Evolutionary conservation across 2,113 vertebrate species (phyloP).

Genomic region (Neolamprologus ventralis): DNA sequence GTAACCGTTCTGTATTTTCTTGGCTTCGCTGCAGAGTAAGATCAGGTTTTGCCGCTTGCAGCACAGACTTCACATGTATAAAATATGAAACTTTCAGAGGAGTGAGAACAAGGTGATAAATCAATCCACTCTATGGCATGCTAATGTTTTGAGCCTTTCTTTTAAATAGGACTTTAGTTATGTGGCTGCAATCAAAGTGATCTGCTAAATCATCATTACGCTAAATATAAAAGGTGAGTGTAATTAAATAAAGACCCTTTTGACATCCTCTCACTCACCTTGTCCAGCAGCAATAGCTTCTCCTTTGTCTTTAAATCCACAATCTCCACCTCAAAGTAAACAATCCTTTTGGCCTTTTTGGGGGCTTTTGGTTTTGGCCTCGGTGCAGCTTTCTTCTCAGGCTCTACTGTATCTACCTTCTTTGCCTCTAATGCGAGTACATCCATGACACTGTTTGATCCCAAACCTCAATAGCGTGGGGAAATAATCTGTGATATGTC

Average conservation of each 20-base stretch:
- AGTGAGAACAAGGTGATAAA: background rate
- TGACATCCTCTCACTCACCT: slow-evolving; percentile 67
- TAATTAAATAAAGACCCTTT: background rate
- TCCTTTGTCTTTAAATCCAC: slow-evolving; percentile 82
- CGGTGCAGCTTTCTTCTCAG: slow-evolving; percentile 37
- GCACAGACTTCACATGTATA: background rate
- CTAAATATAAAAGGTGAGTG: background rate
- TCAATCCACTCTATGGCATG: background rate
- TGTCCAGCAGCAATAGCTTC: slow-evolving; percentile 89
- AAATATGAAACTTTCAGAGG: background rate
- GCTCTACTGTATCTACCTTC: slow-evolving; percentile 7
- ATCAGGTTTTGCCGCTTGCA: background rate
- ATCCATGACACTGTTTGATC: slow-evolving; percentile 63
- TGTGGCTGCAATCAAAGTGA: background rate
- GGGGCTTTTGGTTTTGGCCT: slow-evolving; percentile 62
- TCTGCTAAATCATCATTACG: background rate
- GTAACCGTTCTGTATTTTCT: background rate
- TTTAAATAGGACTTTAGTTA: background rate
- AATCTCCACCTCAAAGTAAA: slow-evolving; percentile 96
- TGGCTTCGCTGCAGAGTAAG: background rate
- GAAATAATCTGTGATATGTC: background rate
- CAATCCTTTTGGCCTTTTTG: slow-evolving; percentile 82
- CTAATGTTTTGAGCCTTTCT: background rate
- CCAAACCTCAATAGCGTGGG: slow-evolving; percentile 5
- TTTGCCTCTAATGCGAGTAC: slow-evolving; percentile 74